Percentiles rank a stretch among this genome's conserved stretches.
phyloP scores from a whole-genome alignment of 2,113 vertebrate genomes.

The Varanus komodoensis region DNA sequence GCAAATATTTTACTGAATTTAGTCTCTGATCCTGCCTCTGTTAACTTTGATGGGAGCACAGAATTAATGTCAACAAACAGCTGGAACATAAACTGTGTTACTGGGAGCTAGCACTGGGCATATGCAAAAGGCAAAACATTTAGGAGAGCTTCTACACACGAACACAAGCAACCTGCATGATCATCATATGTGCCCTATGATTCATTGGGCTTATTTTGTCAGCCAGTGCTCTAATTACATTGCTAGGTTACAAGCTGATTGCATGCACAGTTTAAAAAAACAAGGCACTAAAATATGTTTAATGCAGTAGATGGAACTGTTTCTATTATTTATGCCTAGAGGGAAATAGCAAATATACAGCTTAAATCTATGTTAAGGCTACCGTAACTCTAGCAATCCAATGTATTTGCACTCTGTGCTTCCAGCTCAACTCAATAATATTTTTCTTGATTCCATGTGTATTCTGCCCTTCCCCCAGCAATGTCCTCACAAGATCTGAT shows the following conservation, averaged over 20 bases:
- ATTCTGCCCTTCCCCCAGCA: background rate
- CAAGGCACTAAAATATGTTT: conserved; percentile 53
- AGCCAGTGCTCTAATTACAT: conserved; percentile 64
- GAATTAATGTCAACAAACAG: conserved; percentile 5
- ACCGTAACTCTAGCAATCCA: background rate
- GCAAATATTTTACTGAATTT: background rate
- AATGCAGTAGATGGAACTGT: conserved; percentile 15
- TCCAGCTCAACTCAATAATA: background rate
- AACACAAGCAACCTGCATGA: conserved; percentile 43
- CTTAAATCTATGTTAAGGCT: background rate
- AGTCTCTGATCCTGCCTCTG: background rate
- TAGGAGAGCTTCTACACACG: conserved; percentile 26
- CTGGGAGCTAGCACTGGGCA: conserved; percentile 10
- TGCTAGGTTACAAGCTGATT: conserved; percentile 64
- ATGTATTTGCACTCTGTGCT: background rate
- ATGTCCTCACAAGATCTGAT: background rate
- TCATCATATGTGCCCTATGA: conserved; percentile 61
- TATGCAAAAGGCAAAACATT: conserved; percentile 39
- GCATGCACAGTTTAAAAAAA: conserved; percentile 51
- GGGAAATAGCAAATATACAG: conserved; percentile 8
- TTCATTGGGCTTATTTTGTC: conserved; percentile 64
- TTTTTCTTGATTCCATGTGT: background rate
- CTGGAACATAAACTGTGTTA: conserved; percentile 19
- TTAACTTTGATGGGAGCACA: conserved; percentile 3
- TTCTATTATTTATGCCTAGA: conserved; percentile 10